Evolutionary conservation across 2,113 vertebrate species (phyloP).

Genomic region (Gambusia holbrooki): DNA sequence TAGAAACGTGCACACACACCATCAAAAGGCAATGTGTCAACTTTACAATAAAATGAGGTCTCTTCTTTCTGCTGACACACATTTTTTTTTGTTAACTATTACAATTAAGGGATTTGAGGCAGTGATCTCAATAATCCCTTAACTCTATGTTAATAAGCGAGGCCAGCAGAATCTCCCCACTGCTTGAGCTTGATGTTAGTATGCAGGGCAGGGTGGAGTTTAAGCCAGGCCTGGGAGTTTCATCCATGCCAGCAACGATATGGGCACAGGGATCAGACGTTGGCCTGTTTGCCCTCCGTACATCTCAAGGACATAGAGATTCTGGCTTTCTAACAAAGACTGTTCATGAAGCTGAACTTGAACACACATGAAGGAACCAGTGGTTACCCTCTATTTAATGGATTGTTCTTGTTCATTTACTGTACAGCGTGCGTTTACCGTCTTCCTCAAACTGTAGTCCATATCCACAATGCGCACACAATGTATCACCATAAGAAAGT

Average conservation of each 20-base stretch:
- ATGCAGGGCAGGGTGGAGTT: conserved; percentile 60
- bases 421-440: conserved; percentile 25
- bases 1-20: conserved; percentile 33
- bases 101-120: conserved; percentile 79
- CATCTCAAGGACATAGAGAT: conserved; percentile 61
- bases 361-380: conserved; percentile 22
- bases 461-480: not conserved
- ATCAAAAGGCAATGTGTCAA: conserved; percentile 55
- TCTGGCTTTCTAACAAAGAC: conserved; percentile 40
- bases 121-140: conserved; percentile 77
- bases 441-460: not conserved
- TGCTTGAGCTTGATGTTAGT: conserved; percentile 73
- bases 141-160: conserved; percentile 67
- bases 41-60: conserved; percentile 57
- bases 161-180: conserved; percentile 50
- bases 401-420: conserved; percentile 21
- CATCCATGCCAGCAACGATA: conserved; percentile 62
- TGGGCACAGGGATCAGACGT: conserved; percentile 63
- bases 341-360: conserved; percentile 22
- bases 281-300: conserved; percentile 60
- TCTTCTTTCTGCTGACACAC: conserved; percentile 50
- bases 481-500: conserved; percentile 7
- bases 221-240: conserved; percentile 58
- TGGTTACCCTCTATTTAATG: conserved; percentile 25
- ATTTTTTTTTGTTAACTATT: conserved; percentile 71